Evolutionary conservation across 2,888 invertebrate species (phyloP).

Genomic region (Tetrapedia diversipes): DNA sequence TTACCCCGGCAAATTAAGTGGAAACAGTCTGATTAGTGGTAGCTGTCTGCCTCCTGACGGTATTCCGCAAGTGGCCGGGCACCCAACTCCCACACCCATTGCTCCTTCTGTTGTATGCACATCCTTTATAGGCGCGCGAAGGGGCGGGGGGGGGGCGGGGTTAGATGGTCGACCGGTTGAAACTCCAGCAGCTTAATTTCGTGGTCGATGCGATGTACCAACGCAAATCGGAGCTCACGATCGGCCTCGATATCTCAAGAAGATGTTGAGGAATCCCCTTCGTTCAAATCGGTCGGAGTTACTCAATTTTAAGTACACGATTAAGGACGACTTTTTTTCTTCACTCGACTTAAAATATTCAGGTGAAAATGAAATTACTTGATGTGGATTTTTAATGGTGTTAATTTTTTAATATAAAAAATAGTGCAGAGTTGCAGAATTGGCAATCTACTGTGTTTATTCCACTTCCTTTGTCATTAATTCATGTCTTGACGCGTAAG

Average conservation of each 20-base stretch:
- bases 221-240: conserved; percentile 40
- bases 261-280: conserved; percentile 26
- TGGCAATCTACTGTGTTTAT: no score
- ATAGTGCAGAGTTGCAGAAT: no score
- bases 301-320: no score
- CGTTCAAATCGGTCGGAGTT: no score
- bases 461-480: no score
- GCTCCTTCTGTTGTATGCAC: conserved; percentile 43
- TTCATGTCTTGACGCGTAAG: no score
- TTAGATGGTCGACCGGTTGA: conserved; percentile 32
- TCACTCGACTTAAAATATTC: no score
- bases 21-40: conserved; percentile 80
- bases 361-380: no score
- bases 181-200: conserved; percentile 56
- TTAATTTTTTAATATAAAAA: no score
- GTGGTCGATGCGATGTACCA: conserved; percentile 49
- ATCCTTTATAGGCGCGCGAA: conserved; percentile 60
- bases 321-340: no score
- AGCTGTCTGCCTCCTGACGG: conserved; percentile 74
- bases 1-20: conserved; percentile 81
- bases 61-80: conserved; percentile 68
- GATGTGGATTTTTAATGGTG: no score
- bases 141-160: conserved; percentile 6
- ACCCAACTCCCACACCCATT: conserved; percentile 12
- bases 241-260: conserved; percentile 40